A percentile compares a stretch with the other conserved stretches of the same genome.
phyloP scores from a whole-genome alignment of 2,113 vertebrate species.

The Gila orcuttii region DNA sequence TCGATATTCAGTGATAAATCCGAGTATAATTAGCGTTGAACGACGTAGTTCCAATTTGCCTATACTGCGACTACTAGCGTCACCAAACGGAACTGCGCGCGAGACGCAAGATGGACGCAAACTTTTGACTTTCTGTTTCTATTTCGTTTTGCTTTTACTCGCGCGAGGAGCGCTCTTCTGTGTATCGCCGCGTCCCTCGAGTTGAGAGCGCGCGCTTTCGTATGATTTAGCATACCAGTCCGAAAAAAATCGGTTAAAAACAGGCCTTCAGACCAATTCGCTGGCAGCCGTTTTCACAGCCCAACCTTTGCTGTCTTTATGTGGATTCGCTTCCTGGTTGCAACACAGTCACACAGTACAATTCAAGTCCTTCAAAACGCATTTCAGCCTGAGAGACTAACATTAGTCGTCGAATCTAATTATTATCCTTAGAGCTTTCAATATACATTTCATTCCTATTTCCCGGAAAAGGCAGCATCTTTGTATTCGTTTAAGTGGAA shows the following conservation, averaged over 20 bases:
- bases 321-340: slow-evolving; percentile 60
- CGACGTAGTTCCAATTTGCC: not conserved
- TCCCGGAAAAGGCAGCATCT: not conserved
- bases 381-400: not conserved
- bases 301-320: slow-evolving; percentile 16
- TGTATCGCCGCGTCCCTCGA: too few relatives aligned
- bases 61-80: slow-evolving; percentile 30
- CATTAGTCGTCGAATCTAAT: not conserved
- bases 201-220: not conserved
- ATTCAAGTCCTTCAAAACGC: slow-evolving; percentile 29
- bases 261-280: not conserved
- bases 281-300: slow-evolving; percentile 6
- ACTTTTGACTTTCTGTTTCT: slow-evolving; percentile 64
- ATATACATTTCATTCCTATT: slow-evolving; percentile 1
- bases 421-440: not conserved
- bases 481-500: not conserved
- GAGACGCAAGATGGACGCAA: slow-evolving; percentile 57
- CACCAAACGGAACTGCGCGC: not conserved
- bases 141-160: slow-evolving; percentile 47
- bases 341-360: slow-evolving; percentile 43
- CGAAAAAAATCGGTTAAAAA: not conserved
- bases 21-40: not conserved
- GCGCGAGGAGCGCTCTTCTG: too few relatives aligned
- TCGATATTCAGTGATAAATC: not conserved
- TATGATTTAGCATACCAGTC: not conserved